Base-by-base conservation (phyloP, 1,140 invertebrate genomes). In the Agrypnia vestita region DNA sequence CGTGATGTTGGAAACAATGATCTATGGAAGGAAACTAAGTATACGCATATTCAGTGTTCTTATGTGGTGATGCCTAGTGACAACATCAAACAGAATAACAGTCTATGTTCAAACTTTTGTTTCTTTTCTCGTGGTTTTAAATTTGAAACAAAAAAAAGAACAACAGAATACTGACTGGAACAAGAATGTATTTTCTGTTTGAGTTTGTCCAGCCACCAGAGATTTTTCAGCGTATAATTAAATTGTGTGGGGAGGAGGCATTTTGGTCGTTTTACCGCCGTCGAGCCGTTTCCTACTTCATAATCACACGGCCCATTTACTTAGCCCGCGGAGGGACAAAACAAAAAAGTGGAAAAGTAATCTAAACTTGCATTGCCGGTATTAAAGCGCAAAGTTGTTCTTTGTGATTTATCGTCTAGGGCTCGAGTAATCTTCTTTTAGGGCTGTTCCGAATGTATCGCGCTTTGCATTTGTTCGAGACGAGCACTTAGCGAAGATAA, bases 371-470 rank as follows among this genome's bases (percentile, higher is more conserved):
- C 64, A 69, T 47, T 69, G 64, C 46, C 64, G n/a, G 64, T 17
- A 47, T 69, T 69, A 69, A 69, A 69, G 44, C 64, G 64, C 64
- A 69, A 69, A 69, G 44, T 69, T 47, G 64, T 47, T 69, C 44
- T 69, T 69, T 47, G 64, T 47, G 43, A 69, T 47, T 69, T 69
- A 47, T 17, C 64, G 43, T 69, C 15, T 25, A 11, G 13, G 13
- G 12, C 0, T 62, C 25, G 25, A 35, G n/a, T n/a, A n/a, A 35
- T 35, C 25, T 35, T 35, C 25, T 35, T 35, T 35, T 35, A 35
- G 25, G 25, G 25, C 1, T 35, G 6, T 35, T 35, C 25, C 25
- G 25, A 35, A 35, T 6, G 25, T 35, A 35, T 35, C 25, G 6
- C 25, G 25, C 25, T 35, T 35, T 35, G 6, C 6, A 35, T 35